phyloP scores from a whole-genome alignment of 2,113 vertebrate species.

The Vireo altiloquus region DNA sequence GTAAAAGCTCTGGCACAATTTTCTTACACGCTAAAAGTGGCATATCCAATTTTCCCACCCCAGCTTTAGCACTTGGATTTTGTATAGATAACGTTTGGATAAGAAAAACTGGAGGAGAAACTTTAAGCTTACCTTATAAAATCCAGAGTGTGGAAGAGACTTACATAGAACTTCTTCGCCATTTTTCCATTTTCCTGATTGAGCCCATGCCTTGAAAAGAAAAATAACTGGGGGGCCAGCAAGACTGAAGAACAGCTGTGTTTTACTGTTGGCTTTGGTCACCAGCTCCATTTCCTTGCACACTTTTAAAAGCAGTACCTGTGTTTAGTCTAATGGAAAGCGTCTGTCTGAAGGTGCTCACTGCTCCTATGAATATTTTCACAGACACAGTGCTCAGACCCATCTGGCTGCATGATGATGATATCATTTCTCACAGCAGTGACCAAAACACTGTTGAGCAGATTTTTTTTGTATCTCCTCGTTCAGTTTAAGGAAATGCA shows the following conservation, averaged over 20 bases:
- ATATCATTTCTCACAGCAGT: not conserved
- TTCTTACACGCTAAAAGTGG: not conserved
- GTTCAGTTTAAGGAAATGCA: not conserved
- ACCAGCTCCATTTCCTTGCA: not conserved
- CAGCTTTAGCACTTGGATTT: not conserved
- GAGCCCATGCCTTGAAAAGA: not conserved
- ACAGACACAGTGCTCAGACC: not conserved
- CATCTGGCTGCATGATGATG: not conserved
- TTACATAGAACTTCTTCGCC: not conserved
- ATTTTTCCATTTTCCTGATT: not conserved
- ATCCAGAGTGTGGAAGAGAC: not conserved
- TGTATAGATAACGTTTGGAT: not conserved
- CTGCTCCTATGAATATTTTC: not conserved
- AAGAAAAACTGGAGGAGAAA: not conserved
- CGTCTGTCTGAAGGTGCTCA: conserved; percentile 13
- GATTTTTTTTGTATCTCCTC: not conserved
- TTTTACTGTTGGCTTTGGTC: conserved; percentile 2
- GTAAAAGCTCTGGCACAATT: conserved; percentile 9
- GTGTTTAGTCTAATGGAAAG: conserved; percentile 55
- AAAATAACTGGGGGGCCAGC: not conserved
- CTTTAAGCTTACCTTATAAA: not conserved
- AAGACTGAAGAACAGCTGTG: not conserved
- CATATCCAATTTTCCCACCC: not conserved
- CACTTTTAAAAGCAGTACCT: conserved; percentile 28
- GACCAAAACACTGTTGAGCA: not conserved